Conservation (phyloP, 2,797 vertebrate species). For the Acrossocheilus fasciatus region DNA sequence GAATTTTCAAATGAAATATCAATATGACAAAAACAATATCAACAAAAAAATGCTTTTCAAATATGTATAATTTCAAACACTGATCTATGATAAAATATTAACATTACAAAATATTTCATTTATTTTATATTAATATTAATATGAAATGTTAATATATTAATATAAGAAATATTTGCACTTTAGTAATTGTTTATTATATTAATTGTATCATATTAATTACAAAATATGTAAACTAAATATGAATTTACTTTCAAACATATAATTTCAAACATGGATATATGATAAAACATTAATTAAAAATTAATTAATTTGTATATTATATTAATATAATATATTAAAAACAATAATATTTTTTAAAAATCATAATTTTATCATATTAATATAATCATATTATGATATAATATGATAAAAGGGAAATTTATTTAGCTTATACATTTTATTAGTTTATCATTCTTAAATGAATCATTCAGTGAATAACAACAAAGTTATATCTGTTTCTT, state of each 20-base stretch:
- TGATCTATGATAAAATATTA: not conserved
- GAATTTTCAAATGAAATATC: not conserved
- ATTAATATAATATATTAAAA: not conserved
- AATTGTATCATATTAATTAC: not conserved
- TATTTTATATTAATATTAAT: not conserved
- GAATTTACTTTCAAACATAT: not conserved
- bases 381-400: not conserved
- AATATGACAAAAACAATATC: not conserved
- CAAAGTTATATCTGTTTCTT: not conserved
- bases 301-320: not conserved
- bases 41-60: not conserved
- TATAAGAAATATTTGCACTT: not conserved
- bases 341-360: not conserved
- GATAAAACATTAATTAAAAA: not conserved
- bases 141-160: not conserved
- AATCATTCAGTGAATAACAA: not conserved
- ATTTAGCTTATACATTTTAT: not conserved
- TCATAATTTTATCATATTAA: not conserved
- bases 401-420: not conserved
- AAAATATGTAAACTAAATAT: not conserved
- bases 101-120: not conserved
- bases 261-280: not conserved
- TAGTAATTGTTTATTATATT: not conserved
- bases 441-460: not conserved
- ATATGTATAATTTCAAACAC: not conserved